These are phyloP conservation scores for Microctonus hyperodae DNA, from an alignment of 2,888 invertebrate species.

Conservation along the genomic window DNA sequence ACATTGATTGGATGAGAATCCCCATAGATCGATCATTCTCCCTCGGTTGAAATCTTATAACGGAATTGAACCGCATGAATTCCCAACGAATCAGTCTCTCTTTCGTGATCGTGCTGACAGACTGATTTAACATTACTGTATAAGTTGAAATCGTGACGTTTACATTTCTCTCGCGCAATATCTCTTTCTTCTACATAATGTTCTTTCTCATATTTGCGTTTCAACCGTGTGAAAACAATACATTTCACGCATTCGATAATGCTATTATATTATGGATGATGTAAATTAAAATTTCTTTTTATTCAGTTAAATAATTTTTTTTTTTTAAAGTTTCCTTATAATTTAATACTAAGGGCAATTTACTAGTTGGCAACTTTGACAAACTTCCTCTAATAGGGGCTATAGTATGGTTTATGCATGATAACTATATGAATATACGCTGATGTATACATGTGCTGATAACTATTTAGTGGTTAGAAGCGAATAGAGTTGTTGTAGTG, in stretches of 20 bases:
- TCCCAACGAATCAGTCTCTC: conserved; percentile 8
- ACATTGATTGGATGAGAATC: conserved; percentile 21
- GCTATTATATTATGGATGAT: neutral
- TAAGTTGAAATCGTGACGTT: conserved; percentile 21
- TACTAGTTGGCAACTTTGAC: neutral
- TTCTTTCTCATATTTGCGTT: neutral
- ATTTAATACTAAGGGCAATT: neutral
- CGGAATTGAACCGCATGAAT: conserved; percentile 23
- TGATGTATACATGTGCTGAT: too few species aligned
- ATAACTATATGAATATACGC: too few species aligned
- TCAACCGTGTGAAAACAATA: conserved; percentile 11
- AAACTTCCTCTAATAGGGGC: neutral
- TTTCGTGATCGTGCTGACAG: conserved; percentile 18
- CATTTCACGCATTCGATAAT: neutral
- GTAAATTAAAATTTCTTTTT: neutral
- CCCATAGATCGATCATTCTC: conserved; percentile 24
- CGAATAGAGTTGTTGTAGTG: neutral
- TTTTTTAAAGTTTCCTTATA: too few species aligned
- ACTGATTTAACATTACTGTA: conserved; percentile 25
- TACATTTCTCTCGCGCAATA: conserved; percentile 6
- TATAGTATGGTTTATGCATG: too few species aligned
- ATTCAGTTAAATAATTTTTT: neutral
- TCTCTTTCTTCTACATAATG: neutral
- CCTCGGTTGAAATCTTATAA: neutral
- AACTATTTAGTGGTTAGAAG: neutral